phyloP scores from a whole-genome alignment of 1,140 invertebrate species.

The Drosophila takahashii region DNA sequence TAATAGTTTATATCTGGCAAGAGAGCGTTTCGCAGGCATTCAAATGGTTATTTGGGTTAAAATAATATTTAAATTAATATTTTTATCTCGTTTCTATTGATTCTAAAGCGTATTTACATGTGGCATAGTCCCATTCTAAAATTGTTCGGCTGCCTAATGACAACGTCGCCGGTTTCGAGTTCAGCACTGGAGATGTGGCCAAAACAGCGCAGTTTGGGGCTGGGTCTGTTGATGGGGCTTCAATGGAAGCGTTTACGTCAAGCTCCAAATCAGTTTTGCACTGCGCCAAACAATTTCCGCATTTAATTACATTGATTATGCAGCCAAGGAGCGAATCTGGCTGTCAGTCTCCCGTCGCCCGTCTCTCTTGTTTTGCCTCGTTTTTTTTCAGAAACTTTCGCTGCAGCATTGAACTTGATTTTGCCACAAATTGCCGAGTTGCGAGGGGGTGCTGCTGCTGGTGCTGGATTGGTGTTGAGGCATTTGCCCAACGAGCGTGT shows the following conservation, averaged over 20 bases:
- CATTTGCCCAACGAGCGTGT: conserved; percentile 53
- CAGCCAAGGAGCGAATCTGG: conserved; percentile 24
- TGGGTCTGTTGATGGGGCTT: conserved; percentile 30
- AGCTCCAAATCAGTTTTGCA: conserved; percentile 62
- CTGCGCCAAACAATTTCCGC: conserved; percentile 66
- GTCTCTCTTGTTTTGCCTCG: conserved; percentile 2
- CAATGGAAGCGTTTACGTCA: conserved; percentile 52
- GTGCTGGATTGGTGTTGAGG: neutral
- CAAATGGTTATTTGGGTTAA: neutral
- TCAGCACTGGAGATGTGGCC: conserved; percentile 14
- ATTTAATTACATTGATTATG: conserved; percentile 77
- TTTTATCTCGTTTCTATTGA: neutral
- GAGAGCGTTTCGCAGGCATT: neutral
- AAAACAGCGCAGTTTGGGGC: conserved; percentile 4
- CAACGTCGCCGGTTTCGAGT: conserved; percentile 41
- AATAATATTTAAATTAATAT: neutral
- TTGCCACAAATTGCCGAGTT: conserved; percentile 36
- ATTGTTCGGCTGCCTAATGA: conserved; percentile 34
- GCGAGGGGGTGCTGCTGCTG: neutral
- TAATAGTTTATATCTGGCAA: neutral
- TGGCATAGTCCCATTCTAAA: neutral
- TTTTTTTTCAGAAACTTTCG: conserved; percentile 8
- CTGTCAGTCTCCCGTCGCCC: conserved; percentile 4
- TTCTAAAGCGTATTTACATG: conserved; percentile 3
- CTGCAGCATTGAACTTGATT: conserved; percentile 68